Percentiles rank a stretch among this genome's conserved stretches.
Conservation (phyloP, 2,888 invertebrate genomes). For the Ectemnius lituratus region DNA sequence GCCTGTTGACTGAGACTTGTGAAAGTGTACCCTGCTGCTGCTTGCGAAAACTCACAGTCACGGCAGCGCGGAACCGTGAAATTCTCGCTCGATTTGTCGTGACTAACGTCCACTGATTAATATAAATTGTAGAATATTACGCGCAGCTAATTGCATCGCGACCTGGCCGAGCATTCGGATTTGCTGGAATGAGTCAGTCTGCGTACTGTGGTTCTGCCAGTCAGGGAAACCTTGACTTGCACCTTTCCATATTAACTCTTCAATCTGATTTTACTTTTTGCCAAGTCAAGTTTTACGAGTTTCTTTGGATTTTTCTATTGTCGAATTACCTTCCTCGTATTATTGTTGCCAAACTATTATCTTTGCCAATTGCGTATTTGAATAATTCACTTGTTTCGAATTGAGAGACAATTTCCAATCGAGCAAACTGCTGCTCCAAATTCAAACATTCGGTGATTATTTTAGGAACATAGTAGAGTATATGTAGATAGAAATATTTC, state of each 20-base stretch:
- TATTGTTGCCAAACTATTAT: no score
- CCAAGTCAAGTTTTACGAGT: no score
- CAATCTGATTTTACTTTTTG: neutral
- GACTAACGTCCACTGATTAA: slow-evolving; percentile 58
- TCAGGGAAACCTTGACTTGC: slow-evolving; percentile 22
- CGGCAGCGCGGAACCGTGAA: slow-evolving; percentile 55
- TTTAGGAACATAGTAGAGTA: no score
- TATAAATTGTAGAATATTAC: slow-evolving; percentile 61
- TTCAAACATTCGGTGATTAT: no score
- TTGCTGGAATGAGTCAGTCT: slow-evolving; percentile 34
- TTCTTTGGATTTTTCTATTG: no score
- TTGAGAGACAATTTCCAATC: no score
- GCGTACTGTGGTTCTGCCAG: slow-evolving; percentile 6
- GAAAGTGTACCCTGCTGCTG: slow-evolving; percentile 51
- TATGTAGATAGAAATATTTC: no score
- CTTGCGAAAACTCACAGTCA: slow-evolving; percentile 44
- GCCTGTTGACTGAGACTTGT: slow-evolving; percentile 22
- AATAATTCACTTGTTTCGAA: no score
- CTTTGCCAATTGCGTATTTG: no score
- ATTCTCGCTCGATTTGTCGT: slow-evolving; percentile 58
- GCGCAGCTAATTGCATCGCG: slow-evolving; percentile 57
- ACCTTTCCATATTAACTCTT: slow-evolving; percentile 36
- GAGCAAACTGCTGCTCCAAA: no score
- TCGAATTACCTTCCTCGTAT: no score
- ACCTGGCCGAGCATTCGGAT: slow-evolving; percentile 38